These are phyloP conservation scores for Coenonympha glycerion DNA, from an alignment of 2,888 invertebrate genomes.

Conservation along the genomic window DNA sequence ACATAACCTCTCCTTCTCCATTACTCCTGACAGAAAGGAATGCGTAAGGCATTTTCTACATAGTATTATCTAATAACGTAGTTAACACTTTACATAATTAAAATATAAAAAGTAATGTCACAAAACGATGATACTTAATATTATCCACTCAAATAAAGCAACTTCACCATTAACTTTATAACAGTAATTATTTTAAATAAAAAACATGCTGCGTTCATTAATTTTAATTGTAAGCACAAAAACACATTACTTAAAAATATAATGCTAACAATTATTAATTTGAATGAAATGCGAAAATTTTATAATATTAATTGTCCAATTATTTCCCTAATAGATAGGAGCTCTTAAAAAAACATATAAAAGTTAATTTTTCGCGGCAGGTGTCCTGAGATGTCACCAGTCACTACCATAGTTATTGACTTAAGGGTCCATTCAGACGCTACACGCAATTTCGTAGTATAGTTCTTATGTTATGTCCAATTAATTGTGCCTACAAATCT, in stretches of 20 bases:
- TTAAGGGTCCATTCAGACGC: background rate
- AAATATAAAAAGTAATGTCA: too few relatives aligned
- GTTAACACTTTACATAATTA: too few relatives aligned
- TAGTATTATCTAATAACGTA: too few relatives aligned
- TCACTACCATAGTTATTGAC: constrained; percentile 7
- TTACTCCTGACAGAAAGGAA: too few relatives aligned
- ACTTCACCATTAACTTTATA: background rate
- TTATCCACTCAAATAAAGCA: too few relatives aligned
- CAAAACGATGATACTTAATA: too few relatives aligned
- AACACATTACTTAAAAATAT: background rate
- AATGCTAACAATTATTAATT: constrained; percentile 1
- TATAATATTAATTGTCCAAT: constrained; percentile 17
- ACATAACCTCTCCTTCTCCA: too few relatives aligned
- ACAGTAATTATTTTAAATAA: background rate
- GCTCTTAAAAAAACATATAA: constrained; percentile 16
- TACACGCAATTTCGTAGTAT: too few relatives aligned
- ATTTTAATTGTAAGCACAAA: background rate
- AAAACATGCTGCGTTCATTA: constrained; percentile 3
- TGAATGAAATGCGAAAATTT: constrained; percentile 4
- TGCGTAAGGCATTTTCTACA: too few relatives aligned
- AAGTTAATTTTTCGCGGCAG: constrained; percentile 18
- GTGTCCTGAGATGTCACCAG: constrained; percentile 18
- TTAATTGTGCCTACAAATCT: too few relatives aligned
- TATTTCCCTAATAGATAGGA: constrained; percentile 20
- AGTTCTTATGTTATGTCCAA: too few relatives aligned